phyloP scores from a whole-genome alignment of 2,113 vertebrate genomes.

The Neopipo cinnamomea region DNA sequence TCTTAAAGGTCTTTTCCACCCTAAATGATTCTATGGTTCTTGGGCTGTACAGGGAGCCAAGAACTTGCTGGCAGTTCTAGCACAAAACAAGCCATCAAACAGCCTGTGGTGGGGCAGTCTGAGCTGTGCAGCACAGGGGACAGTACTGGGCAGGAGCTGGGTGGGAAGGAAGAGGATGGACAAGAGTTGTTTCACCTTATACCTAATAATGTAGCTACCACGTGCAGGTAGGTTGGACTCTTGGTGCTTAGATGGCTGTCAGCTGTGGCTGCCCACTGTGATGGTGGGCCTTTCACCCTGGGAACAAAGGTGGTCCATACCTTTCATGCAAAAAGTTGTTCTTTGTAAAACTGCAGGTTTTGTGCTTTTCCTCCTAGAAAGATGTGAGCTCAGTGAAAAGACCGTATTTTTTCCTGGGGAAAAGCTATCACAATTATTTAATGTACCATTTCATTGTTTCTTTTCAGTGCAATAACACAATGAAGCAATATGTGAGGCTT shows the following conservation, averaged over 20 bases:
- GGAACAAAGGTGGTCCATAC: not conserved
- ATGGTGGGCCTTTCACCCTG: not conserved
- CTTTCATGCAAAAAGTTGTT: not conserved
- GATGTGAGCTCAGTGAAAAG: not conserved
- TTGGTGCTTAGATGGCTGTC: not conserved
- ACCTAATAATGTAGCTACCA: not conserved
- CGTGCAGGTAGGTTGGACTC: not conserved
- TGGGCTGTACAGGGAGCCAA: not conserved
- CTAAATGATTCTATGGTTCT: fast-evolving
- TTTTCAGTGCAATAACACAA: not conserved
- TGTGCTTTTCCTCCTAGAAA: not conserved
- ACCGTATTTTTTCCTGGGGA: not conserved
- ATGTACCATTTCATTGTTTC: not conserved
- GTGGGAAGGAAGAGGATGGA: not conserved
- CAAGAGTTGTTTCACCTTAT: not conserved
- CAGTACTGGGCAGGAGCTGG: not conserved
- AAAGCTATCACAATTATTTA: not conserved
- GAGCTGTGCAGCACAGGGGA: not conserved
- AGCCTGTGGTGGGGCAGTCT: not conserved
- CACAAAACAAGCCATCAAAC: fast-evolving
- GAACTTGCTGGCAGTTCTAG: not conserved
- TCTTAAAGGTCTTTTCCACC: not conserved
- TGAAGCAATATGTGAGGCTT: not conserved
- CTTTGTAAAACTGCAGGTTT: not conserved
- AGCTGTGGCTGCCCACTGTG: not conserved